Evolutionary conservation across 2,113 vertebrate genomes (phyloP).

Genomic region (Ailuropoda melanoleuca): DNA sequence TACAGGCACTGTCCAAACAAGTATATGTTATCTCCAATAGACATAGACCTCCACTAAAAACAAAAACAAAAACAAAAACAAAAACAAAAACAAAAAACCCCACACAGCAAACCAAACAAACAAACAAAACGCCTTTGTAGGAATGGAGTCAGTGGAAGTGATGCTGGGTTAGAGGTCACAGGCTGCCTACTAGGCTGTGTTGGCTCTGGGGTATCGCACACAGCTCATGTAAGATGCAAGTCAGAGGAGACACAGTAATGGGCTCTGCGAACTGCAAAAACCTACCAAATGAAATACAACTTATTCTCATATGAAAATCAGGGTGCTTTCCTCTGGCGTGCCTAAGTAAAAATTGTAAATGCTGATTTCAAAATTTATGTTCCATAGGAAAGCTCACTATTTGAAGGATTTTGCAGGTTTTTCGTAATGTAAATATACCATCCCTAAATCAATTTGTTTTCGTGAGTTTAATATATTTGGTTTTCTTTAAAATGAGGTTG

Average conservation of each 20-base stretch:
- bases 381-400: not conserved
- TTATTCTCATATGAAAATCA: not conserved
- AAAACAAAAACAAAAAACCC: too few species aligned
- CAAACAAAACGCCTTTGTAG: not conserved
- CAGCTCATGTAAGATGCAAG: not conserved
- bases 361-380: not conserved
- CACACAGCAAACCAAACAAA: not conserved
- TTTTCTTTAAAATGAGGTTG: conserved; percentile 40
- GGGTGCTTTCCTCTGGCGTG: not conserved
- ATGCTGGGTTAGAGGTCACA: not conserved
- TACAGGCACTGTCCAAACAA: not conserved
- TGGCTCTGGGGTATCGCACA: not conserved
- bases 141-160: not conserved
- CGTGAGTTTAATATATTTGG: not conserved
- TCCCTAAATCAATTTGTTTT: not conserved
- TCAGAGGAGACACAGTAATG: not conserved
- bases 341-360: not conserved
- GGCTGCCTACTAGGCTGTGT: not conserved
- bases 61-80: not conserved
- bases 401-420: conserved; percentile 1
- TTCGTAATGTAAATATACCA: not conserved
- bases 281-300: not conserved
- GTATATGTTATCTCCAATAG: not conserved
- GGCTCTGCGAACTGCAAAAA: not conserved
- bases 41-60: not conserved